phyloP scores from a whole-genome alignment of 2,888 invertebrate genomes.

The Gari tellinella region DNA sequence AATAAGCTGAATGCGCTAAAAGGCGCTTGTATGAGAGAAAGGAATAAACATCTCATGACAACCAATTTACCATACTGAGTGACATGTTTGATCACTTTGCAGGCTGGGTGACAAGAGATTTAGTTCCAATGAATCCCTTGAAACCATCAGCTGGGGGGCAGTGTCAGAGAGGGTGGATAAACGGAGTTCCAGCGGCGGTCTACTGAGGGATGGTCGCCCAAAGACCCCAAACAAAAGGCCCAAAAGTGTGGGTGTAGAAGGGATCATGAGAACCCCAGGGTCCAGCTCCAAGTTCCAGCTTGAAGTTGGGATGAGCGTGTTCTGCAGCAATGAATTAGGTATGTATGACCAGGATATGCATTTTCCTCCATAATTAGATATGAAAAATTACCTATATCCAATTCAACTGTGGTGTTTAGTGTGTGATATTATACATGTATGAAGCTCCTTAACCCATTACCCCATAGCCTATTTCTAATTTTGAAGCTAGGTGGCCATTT shows the following conservation, averaged over 20 bases:
- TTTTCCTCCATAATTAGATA: too few species aligned
- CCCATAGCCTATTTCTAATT: too few species aligned
- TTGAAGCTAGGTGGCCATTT: too few species aligned
- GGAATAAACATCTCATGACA: too few species aligned
- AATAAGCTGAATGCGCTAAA: too few species aligned
- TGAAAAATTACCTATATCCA: too few species aligned
- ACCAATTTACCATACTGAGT: too few species aligned
- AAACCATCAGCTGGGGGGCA: constrained; percentile 80
- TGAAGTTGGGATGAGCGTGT: constrained; percentile 84
- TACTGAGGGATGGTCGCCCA: constrained; percentile 57
- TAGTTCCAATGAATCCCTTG: constrained; percentile 78
- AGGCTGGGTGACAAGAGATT: constrained; percentile 77
- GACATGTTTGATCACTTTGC: neutral
- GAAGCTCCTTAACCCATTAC: too few species aligned
- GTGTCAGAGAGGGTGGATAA: constrained; percentile 78
- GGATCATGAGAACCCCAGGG: constrained; percentile 75
- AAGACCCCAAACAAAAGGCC: constrained; percentile 65
- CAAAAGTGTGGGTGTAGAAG: constrained; percentile 61
- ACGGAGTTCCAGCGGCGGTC: constrained; percentile 31
- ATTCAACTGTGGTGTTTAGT: too few species aligned
- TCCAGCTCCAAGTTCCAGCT: constrained; percentile 77
- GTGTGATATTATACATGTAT: too few species aligned
- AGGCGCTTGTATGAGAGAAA: too few species aligned
- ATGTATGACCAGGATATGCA: neutral
- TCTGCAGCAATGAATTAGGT: constrained; percentile 85